phyloP scores from a whole-genome alignment of 2,888 invertebrate species.

The Philaethria dido region DNA sequence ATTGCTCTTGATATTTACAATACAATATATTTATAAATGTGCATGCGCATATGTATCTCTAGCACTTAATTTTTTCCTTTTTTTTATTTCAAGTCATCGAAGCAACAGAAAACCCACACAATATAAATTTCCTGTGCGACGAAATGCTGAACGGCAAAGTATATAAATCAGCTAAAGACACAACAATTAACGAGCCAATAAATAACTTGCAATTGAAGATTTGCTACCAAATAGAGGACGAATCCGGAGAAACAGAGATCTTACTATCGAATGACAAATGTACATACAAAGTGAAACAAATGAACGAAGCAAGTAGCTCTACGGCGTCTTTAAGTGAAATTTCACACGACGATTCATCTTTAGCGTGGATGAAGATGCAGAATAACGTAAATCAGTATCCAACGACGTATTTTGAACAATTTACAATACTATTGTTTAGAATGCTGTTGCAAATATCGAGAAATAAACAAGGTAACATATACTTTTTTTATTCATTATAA shows the following conservation, averaged over 20 bases:
- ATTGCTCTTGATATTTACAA: too few species aligned
- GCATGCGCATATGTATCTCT: too few species aligned
- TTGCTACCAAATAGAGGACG: constrained; percentile 67
- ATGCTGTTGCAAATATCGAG: constrained; percentile 85
- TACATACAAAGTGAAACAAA: constrained; percentile 71
- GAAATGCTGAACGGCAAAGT: constrained; percentile 85
- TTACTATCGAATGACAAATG: constrained; percentile 70
- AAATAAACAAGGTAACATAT: constrained; percentile 79
- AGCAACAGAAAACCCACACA: constrained; percentile 81
- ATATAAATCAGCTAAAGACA: constrained; percentile 66
- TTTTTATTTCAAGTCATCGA: constrained; percentile 84
- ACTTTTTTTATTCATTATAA: too few species aligned
- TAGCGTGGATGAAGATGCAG: constrained; percentile 82
- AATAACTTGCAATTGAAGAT: constrained; percentile 69
- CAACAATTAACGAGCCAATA: constrained; percentile 52
- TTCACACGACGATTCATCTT: constrained; percentile 69
- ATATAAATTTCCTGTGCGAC: constrained; percentile 77
- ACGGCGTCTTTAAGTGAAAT: constrained; percentile 66
- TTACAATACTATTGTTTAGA: constrained; percentile 81
- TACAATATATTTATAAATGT: too few species aligned
- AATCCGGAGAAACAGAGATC: constrained; percentile 67
- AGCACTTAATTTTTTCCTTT: too few species aligned
- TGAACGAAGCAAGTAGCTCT: constrained; percentile 62
- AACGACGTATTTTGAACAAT: constrained; percentile 83
- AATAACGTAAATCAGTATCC: constrained; percentile 68